Conservation (phyloP, 2,797 vertebrate species). For the Eptatretus atami region DNA sequence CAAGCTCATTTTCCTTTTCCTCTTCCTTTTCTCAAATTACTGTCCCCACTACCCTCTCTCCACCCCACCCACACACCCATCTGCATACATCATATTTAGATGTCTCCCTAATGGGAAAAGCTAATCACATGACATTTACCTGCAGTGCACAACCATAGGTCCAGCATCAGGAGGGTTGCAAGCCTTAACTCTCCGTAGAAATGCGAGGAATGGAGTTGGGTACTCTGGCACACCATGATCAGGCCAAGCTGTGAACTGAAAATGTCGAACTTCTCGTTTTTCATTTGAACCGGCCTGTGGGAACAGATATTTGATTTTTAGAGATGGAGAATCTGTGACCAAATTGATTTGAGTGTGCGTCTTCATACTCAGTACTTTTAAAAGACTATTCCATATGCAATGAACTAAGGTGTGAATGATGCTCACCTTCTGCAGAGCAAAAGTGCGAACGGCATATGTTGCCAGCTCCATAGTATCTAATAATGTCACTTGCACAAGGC, state of each 20-base stretch:
- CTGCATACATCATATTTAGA: too few species aligned
- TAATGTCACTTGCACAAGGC: conserved; percentile 71
- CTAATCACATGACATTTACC: conserved; percentile 17
- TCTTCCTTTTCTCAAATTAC: too few species aligned
- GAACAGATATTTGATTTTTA: too few species aligned
- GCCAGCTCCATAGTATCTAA: conserved; percentile 76
- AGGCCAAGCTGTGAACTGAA: conserved; percentile 96
- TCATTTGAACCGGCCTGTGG: conserved; percentile 79
- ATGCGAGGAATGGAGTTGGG: conserved; percentile 80
- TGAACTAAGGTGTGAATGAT: background rate
- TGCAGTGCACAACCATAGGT: conserved; percentile 97
- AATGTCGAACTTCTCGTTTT: conserved; percentile 84
- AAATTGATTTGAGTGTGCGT: too few species aligned
- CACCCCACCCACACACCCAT: too few species aligned
- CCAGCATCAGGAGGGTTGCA: conserved; percentile 91
- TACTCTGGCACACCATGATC: conserved; percentile 92
- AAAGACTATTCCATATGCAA: too few species aligned
- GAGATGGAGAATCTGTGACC: too few species aligned
- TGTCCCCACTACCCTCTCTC: too few species aligned
- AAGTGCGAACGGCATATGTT: conserved; percentile 65
- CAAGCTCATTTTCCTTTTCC: too few species aligned
- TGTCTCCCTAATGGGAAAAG: too few species aligned
- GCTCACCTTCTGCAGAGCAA: conserved; percentile 69
- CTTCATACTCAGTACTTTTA: too few species aligned
- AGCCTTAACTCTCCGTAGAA: conserved; percentile 69